A percentile compares a stretch with the other conserved stretches of the same genome.
Evolutionary conservation across 2,113 vertebrate genomes (phyloP).

Genomic region (Scomber scombrus): DNA sequence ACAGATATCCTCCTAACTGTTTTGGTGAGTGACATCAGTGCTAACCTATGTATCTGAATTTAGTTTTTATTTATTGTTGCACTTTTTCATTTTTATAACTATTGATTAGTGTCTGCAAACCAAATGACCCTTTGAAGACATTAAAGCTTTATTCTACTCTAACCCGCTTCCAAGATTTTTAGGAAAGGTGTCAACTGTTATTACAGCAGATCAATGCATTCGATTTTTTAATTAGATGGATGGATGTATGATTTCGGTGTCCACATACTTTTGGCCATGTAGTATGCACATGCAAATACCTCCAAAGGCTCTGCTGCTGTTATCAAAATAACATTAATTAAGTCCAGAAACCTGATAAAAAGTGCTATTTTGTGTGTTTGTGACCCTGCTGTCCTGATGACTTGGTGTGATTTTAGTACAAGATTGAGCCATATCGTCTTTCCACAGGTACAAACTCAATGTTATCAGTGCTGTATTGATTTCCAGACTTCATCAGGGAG

Average conservation of each 20-base stretch:
- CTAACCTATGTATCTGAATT: no score
- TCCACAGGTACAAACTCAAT: neutral
- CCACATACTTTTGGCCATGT: neutral
- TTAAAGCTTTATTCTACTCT: neutral
- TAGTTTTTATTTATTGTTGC: no score
- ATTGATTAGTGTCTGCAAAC: neutral
- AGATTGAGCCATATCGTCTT: conserved; percentile 35
- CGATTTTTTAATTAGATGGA: no score
- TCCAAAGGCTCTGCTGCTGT: neutral
- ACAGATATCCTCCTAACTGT: no score
- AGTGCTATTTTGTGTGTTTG: neutral
- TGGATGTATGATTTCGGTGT: neutral
- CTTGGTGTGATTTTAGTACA: conserved; percentile 21
- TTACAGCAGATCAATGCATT: neutral
- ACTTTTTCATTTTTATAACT: neutral
- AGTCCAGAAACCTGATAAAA: neutral
- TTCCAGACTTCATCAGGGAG: conserved; percentile 3
- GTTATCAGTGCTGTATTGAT: conserved; percentile 57
- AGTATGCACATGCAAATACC: no score
- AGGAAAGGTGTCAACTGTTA: neutral
- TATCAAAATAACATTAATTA: neutral
- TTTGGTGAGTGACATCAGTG: no score
- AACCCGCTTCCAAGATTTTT: neutral
- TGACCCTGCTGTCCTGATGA: conserved; percentile 1
- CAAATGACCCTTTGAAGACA: neutral